Evolutionary conservation across 2,113 vertebrate species (phyloP), one percentile per base, ranked within the genome.

Genomic region (Chlamydotis undulata): DNA sequence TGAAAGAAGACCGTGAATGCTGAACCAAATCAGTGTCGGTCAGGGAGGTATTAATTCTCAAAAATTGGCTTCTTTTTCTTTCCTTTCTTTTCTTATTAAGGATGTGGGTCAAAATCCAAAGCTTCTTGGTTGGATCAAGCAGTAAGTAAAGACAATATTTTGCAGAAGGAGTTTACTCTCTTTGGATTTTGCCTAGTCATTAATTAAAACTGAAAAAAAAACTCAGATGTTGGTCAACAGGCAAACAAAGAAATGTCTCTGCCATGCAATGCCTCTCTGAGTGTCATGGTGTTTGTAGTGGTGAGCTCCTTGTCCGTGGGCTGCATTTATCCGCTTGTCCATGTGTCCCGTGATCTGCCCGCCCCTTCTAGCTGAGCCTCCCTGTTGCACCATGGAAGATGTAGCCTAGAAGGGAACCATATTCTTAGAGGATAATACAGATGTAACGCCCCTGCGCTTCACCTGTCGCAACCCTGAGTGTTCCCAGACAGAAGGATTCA

Each of bases 401-500:
- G 21, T 19, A 60, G 71, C 73, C 41, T 69, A 65, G 63, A 63
- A 67, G 50, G 64, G 37, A 89, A 45, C 35, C 16, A 19, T 41
- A 26, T 53, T 64, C 65, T 56, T 73, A 33, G 80, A 91, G 71
- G 79, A 35, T 28, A 65, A 57, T 45, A 57, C 68, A 91, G 67
- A 56, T 89, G 33, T 86, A 94, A n/a, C 15, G 25, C 33, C 11
- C 29, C 70, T 60, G 33, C 24, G 50, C 24, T 57, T 89, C 68
- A 86, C 76, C 64, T 77, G 39, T 95, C 45, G 35, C 45, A 76
- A 22, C 33, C 33, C 57, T 94, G 79, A 95, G 63, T 80, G 71
- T 79, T 96, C 92, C 87, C 93, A 92, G 93, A 90, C 31, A 86
- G 71, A 14, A 52, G 28, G 37, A 83, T 73, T 83, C 63, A 57